Evolutionary conservation across 2,888 invertebrate species (phyloP), one percentile per base, ranked within the genome.

Genomic region (Athalia circularis): DNA sequence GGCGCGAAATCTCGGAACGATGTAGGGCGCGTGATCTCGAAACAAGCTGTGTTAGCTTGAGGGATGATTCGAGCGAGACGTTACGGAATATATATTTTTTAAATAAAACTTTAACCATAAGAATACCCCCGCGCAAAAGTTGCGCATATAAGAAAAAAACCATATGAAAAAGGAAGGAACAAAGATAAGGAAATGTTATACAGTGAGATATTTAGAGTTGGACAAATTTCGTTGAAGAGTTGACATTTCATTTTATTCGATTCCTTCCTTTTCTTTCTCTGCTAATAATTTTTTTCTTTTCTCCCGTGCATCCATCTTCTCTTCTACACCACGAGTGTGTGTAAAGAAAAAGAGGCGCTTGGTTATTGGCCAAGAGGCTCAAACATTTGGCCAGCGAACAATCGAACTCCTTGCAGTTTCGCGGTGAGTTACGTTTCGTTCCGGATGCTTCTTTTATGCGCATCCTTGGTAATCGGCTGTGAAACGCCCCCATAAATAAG

Each of bases 401-500:
- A 75, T 75, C 75, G 75, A 75, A 75, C 48, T 75, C 75, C 50
- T 75, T 47, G 70, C 70, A 72, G 70, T 72, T 72, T 72, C 59
- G 62, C 50, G 75, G 75, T 75, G 75, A 75, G 62, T 75, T 75
- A 75, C 75, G 75, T 52, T 47, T 62, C 13, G 50, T 48, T 29
- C 62, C 48, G 75, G 62, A 62, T 75, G 52, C 75, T 75, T 75
- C 75, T 61, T 75, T 75, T 62, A 75, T 75, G 75, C 75, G 62
- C 61, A 75, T 75, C 61, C 75, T 75, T 75, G 75, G 75, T 75
- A 75, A 75, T 75, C 75, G 75, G 75, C 75, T 61, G 75, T 75
- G 75, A 75, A 75, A 75, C 75, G 75, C 62, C 62, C 75, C 50
- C 75, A 64, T 75, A 75, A 75, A 75, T 75, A 75, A 75, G 62